phyloP scores from a whole-genome alignment of 2,888 invertebrate species.

The Hyles lineata region DNA sequence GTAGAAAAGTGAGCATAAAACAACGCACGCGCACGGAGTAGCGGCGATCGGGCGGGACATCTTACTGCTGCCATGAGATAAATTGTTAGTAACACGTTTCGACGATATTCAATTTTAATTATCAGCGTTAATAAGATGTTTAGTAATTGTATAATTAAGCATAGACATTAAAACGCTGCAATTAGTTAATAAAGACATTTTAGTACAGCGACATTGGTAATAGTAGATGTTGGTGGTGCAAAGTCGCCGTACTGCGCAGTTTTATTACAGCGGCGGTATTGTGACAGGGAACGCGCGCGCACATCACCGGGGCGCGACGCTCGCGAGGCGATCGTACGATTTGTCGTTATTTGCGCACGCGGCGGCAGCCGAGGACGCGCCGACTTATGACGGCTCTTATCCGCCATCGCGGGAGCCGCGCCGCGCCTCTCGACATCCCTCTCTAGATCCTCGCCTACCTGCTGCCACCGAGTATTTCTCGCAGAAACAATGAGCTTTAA shows the following conservation, averaged over 20 bases:
- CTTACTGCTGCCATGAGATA: constrained; percentile 38
- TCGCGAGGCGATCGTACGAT: constrained; percentile 66
- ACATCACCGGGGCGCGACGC: constrained; percentile 22
- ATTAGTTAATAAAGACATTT: not conserved
- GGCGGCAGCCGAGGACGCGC: constrained; percentile 47
- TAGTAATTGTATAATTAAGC: not conserved
- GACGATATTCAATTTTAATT: not conserved
- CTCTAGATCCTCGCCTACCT: constrained; percentile 61
- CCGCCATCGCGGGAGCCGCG: constrained; percentile 71
- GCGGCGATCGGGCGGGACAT: constrained; percentile 65
- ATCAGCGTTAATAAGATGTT: not conserved
- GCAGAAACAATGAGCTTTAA: constrained; percentile 80
- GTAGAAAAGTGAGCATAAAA: constrained; percentile 78
- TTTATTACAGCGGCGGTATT: constrained; percentile 42
- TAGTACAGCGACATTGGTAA: too few species aligned
- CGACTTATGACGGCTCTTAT: constrained; percentile 79
- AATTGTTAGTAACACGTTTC: constrained; percentile 7
- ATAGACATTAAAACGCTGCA: not conserved
- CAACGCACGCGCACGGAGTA: constrained; percentile 70
- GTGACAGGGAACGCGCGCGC: constrained; percentile 46
- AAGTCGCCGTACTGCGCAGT: constrained; percentile 13
- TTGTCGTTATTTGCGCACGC: constrained; percentile 78
- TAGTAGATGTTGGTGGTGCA: not conserved
- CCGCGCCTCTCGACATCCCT: constrained; percentile 68
- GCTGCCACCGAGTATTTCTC: constrained; percentile 71